Percentiles rank a stretch among this genome's conserved stretches.
Evolutionary conservation across 1,140 invertebrate genomes (phyloP).

Genomic region (Parapsyche elsis): DNA sequence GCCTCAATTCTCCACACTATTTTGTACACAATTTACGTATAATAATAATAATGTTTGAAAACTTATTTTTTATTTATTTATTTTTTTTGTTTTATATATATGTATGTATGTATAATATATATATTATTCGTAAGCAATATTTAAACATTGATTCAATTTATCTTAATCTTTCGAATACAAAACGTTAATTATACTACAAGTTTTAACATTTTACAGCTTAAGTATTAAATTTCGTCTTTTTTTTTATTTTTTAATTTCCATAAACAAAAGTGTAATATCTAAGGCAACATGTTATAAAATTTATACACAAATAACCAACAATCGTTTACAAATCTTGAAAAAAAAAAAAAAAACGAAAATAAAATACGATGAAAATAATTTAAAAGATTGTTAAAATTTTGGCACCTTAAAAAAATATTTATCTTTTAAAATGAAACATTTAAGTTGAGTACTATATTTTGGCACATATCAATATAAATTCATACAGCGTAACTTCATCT

Average conservation of each 20-base stretch:
- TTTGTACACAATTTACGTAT: constrained; percentile 35
- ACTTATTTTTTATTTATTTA: background rate
- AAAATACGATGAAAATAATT: background rate
- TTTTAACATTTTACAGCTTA: constrained; percentile 42
- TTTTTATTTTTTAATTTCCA: background rate
- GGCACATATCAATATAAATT: background rate
- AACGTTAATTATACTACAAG: constrained; percentile 52
- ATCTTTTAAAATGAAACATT: background rate
- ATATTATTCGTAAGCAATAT: constrained; percentile 35
- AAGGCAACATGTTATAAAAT: constrained; percentile 51
- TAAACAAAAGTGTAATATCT: constrained; percentile 34
- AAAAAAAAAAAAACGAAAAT: background rate
- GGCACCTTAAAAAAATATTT: background rate
- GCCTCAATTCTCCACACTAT: background rate
- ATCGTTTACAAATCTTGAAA: too few relatives aligned
- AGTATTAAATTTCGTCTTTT: background rate
- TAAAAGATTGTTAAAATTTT: background rate
- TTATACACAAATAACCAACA: constrained; percentile 27
- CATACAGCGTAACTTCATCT: too few relatives aligned
- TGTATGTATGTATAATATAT: background rate
- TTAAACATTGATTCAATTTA: constrained; percentile 44
- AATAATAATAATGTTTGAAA: constrained; percentile 13
- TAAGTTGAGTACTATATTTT: background rate
- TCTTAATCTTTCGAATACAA: constrained; percentile 42
- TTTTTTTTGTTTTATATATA: background rate